Base-by-base conservation (phyloP, 2,113 vertebrate species). In the Bambusicola thoracicus region DNA sequence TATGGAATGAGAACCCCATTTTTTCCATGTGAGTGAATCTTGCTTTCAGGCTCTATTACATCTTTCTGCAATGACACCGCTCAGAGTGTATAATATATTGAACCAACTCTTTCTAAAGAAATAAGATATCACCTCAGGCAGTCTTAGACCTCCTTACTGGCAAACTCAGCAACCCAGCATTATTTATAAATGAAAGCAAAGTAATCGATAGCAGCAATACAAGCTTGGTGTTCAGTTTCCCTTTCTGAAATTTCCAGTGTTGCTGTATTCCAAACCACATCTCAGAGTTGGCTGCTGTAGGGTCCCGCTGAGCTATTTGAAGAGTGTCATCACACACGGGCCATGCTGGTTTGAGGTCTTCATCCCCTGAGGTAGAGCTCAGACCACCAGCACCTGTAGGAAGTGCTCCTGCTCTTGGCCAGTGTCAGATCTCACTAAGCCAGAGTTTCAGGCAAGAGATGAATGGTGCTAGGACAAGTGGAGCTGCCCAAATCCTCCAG, bases 121-220 rank as follows among this genome's bases (percentile, higher is more conserved):
- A 93, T 18, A 20, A 84, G 53, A 40, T 79, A 78, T 3, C 36
- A 66, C 17, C n/a, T 38, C 0, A 7, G 61, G 61, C 41, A 62
- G 22, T 32, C 73, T 72, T 49, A 66, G 56, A 72, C 19, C 69
- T 84, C 80, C 48, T 49, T 65, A 62, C 30, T 76, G 83, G 59
- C 73, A 93, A 68, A 27, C 36, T 84, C 81, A 86, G 82, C n/a
- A 94, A 36, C 17, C 62, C 75, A 84, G 22, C 80, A 86, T 91
- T 88, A 95, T 90, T 95, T 88, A 94, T 94, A 93, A 90, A 94
- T 95, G 94, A 92, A 88, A 88, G 40, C 19, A 69, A 84, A 90
- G 94, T 79, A 95, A 94, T 76, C 32, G 13, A 95, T 94, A 95
- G 62, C 80, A 88, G 56, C 46, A 75, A 56, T 53, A 58, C 18